A percentile compares a stretch with the other conserved stretches of the same genome.
Evolutionary conservation across 2,888 invertebrate species (phyloP).

Genomic region (Eupithecia abbreviata): DNA sequence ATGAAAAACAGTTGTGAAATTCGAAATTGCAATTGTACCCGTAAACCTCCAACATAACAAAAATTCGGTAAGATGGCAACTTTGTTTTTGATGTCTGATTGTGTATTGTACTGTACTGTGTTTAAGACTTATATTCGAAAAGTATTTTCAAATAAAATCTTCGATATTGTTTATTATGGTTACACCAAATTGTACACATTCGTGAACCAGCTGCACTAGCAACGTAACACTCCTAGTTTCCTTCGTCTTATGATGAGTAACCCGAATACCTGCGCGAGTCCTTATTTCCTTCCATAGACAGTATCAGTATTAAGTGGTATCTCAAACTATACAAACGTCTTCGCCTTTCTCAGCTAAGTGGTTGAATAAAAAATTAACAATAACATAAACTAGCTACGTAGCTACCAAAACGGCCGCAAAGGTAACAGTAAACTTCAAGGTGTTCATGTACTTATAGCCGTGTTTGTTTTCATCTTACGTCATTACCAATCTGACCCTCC

Average conservation of each 20-base stretch:
- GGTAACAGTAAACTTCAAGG: slow-evolving; percentile 59
- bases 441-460: slow-evolving; percentile 55
- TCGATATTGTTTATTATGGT: not conserved
- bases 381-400: slow-evolving; percentile 6
- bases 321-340: slow-evolving; percentile 57
- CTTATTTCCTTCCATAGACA: slow-evolving; percentile 11
- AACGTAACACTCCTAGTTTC: not conserved
- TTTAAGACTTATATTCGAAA: not conserved
- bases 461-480: slow-evolving; percentile 79
- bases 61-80: not conserved
- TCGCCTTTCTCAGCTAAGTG: not conserved
- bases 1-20: not conserved
- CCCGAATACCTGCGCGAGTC: slow-evolving; percentile 10
- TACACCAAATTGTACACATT: not conserved
- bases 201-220: not conserved
- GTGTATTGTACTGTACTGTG: not conserved
- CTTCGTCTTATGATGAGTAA: not conserved
- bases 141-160: not conserved
- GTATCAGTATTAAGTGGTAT: slow-evolving; percentile 55
- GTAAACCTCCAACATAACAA: not conserved
- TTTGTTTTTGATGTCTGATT: not conserved
- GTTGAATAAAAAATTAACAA: not conserved
- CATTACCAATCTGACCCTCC: slow-evolving; percentile 58
- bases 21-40: not conserved
- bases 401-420: slow-evolving; percentile 15